Evolutionary conservation across 2,888 invertebrate genomes (phyloP).

Genomic region (Drosophila melanosoma): DNA sequence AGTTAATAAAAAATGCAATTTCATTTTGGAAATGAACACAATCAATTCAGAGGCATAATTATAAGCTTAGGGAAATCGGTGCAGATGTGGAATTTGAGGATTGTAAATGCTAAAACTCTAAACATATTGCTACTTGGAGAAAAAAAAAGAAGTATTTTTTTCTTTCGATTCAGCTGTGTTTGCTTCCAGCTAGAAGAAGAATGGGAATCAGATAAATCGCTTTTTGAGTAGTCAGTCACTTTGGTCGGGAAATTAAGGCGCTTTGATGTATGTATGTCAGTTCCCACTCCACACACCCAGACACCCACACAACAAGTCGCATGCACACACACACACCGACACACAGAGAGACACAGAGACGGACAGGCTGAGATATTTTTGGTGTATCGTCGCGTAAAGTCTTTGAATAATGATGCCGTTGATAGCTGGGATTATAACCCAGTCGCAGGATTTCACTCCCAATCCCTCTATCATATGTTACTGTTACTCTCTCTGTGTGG

Average conservation of each 20-base stretch:
- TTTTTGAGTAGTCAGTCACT: slow-evolving; percentile 65
- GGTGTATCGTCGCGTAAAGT: slow-evolving; percentile 67
- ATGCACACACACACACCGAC: slow-evolving; percentile 1
- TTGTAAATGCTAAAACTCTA: not conserved
- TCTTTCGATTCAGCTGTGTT: slow-evolving; percentile 17
- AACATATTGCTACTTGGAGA: not conserved
- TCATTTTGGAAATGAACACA: not conserved
- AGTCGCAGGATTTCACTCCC: slow-evolving; percentile 21
- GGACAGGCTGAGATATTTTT: slow-evolving; percentile 33
- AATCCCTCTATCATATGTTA: slow-evolving; percentile 3
- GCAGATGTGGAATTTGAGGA: not conserved
- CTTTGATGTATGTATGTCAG: slow-evolving; percentile 74
- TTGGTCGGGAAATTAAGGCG: slow-evolving; percentile 56
- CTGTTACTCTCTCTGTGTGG: not conserved
- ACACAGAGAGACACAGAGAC: slow-evolving; percentile 13
- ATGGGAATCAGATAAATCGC: slow-evolving; percentile 48
- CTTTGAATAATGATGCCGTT: slow-evolving; percentile 82
- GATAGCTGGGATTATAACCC: slow-evolving; percentile 74
- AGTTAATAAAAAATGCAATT: not conserved
- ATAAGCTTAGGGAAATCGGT: not conserved
- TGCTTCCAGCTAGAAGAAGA: not conserved
- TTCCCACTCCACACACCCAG: slow-evolving; percentile 14
- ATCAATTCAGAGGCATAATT: not conserved
- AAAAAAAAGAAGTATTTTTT: not conserved
- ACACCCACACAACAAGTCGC: not conserved